These are phyloP conservation scores for Prunella himalayana DNA, from an alignment of 2,113 vertebrate species.

Conservation along the genomic window DNA sequence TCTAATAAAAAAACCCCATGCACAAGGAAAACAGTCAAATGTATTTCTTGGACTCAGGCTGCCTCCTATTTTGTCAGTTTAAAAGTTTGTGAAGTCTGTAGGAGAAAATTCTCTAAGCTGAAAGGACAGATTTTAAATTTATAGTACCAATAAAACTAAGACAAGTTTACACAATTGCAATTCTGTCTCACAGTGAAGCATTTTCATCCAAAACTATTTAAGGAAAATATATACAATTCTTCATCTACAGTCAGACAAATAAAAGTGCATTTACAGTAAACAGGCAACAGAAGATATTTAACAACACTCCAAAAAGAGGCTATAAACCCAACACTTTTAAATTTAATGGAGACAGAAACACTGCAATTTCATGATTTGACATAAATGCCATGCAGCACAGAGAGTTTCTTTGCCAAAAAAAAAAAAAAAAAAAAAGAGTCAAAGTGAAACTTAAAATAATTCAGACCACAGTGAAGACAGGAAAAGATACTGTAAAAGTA, in stretches of 20 bases:
- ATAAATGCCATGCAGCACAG: not conserved
- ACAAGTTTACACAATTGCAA: not conserved
- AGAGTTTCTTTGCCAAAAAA: not conserved
- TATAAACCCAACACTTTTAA: not conserved
- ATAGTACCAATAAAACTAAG: not conserved
- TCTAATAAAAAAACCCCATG: not conserved
- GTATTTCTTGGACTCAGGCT: not conserved
- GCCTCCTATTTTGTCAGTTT: not conserved
- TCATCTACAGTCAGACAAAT: not conserved
- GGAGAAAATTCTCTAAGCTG: not conserved
- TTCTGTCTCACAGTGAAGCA: not conserved
- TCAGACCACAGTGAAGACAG: not conserved
- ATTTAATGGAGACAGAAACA: not conserved
- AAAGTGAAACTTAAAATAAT: not conserved
- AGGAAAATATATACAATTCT: not conserved
- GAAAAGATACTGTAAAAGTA: not conserved
- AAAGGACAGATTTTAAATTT: not conserved
- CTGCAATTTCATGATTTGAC: not conserved
- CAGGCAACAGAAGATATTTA: not conserved
- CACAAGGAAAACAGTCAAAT: not conserved
- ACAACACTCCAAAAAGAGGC: not conserved
- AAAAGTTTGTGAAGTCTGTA: not conserved
- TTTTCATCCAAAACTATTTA: not conserved
- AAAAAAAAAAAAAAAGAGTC: not conserved
- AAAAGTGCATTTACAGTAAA: constrained; percentile 7